Percentiles rank a stretch among this genome's conserved stretches.
phyloP scores from a whole-genome alignment of 92 coral and sea anemone species.

The Paragorgia papillata region DNA sequence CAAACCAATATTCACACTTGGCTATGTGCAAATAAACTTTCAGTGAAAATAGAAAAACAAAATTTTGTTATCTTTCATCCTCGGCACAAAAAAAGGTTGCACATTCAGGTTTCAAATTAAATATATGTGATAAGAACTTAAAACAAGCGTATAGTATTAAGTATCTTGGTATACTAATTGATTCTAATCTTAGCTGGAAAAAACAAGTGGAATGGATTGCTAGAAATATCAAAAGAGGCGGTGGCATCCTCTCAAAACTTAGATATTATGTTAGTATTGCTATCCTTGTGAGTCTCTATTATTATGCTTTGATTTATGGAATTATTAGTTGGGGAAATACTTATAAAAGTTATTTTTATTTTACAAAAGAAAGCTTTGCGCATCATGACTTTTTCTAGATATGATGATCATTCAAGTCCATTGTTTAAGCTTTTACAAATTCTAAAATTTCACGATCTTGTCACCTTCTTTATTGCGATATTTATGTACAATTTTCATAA shows the following conservation, averaged over 20 bases:
- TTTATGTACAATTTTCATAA: conserved; percentile 44
- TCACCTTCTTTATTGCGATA: conserved; percentile 17
- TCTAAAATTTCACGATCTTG: conserved; percentile 31
- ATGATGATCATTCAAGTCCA: conserved; percentile 38
- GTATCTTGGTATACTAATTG: conserved; percentile 55
- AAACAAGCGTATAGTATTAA: conserved; percentile 48
- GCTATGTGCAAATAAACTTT: too few relatives aligned
- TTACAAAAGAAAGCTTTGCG: conserved; percentile 4
- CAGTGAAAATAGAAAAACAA: conserved; percentile 28
- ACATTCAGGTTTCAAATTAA: conserved; percentile 33
- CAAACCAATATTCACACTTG: conserved; percentile 6
- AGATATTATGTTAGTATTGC: background rate
- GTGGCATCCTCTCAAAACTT: background rate
- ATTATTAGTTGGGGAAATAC: conserved; percentile 45
- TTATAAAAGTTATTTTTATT: conserved; percentile 6
- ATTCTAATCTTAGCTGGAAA: conserved; percentile 55
- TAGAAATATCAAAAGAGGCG: conserved; percentile 36
- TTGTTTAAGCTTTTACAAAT: conserved; percentile 9
- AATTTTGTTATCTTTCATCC: conserved; percentile 36
- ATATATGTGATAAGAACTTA: conserved; percentile 22
- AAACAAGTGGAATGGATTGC: conserved; percentile 44
- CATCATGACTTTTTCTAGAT: conserved; percentile 29
- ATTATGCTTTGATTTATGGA: conserved; percentile 36
- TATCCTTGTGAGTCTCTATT: conserved; percentile 13
- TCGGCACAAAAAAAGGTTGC: conserved; percentile 1